phyloP scores from a whole-genome alignment of 64 coral and sea anemone genomes.

The Stichodactyla helianthus region DNA sequence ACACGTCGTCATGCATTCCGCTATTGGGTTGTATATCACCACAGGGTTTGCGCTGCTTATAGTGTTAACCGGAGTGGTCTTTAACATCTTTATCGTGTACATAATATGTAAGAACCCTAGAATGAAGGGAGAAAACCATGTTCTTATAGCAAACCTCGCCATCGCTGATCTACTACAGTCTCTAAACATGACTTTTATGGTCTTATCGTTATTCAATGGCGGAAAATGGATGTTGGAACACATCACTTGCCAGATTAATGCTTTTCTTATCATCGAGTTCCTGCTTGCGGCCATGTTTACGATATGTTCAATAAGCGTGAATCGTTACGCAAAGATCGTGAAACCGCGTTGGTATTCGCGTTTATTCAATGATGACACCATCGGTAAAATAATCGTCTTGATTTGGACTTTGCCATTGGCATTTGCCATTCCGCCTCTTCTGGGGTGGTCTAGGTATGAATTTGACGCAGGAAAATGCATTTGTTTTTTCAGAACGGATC shows the following conservation, averaged over 20 bases:
- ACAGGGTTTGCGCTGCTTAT: background rate
- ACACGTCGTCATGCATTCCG: background rate
- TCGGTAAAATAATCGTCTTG: constrained; percentile 3
- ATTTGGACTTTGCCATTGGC: constrained; percentile 34
- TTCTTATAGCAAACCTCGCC: constrained; percentile 34
- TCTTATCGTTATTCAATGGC: constrained; percentile 13
- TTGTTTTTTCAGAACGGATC: constrained; percentile 17
- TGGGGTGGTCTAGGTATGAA: constrained; percentile 43
- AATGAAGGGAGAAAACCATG: constrained; percentile 27
- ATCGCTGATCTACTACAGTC: constrained; percentile 31
- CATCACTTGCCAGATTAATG: constrained; percentile 19
- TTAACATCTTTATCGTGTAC: constrained; percentile 17
- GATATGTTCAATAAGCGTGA: constrained; percentile 27
- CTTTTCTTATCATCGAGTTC: constrained; percentile 40
- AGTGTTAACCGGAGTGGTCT: background rate
- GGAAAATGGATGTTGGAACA: constrained; percentile 26
- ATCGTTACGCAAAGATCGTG: constrained; percentile 39
- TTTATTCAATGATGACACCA: constrained; percentile 7
- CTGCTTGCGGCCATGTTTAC: constrained; percentile 36
- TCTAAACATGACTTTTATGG: constrained; percentile 33
- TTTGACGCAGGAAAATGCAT: constrained; percentile 34
- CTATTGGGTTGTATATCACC: background rate
- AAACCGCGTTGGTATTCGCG: constrained; percentile 13
- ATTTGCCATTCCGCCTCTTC: constrained; percentile 31
- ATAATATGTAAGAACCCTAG: constrained; percentile 3